Percentiles rank a stretch among this genome's conserved stretches.
phyloP scores from a whole-genome alignment of 2,888 invertebrate genomes.

The Hemicrepidius hirtus region DNA sequence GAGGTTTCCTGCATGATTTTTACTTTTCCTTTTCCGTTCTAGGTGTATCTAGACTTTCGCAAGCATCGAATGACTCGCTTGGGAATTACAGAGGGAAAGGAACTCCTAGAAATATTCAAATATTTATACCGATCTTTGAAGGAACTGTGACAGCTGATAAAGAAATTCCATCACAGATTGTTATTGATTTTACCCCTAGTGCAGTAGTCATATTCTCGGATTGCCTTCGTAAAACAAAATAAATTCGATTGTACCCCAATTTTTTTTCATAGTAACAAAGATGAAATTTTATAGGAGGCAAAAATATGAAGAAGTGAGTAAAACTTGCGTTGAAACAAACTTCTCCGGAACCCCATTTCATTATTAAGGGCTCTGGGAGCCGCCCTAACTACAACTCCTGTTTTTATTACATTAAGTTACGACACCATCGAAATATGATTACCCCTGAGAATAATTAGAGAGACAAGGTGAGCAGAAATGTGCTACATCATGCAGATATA shows the following conservation, averaged over 20 bases:
- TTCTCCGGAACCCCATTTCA: slow-evolving; percentile 29
- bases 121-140: slow-evolving; percentile 50
- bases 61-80: slow-evolving; percentile 47
- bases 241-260: slow-evolving; percentile 15
- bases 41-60: slow-evolving; percentile 32
- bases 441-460: slow-evolving; percentile 49
- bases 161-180: slow-evolving; percentile 4
- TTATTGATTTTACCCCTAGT: slow-evolving; percentile 20
- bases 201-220: slow-evolving; percentile 1
- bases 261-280: slow-evolving; percentile 12
- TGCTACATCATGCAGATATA: slow-evolving; percentile 31
- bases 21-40: slow-evolving; percentile 33
- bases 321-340: slow-evolving; percentile 21
- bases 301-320: neutral
- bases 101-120: slow-evolving; percentile 54
- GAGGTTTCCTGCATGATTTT: slow-evolving; percentile 33
- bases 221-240: slow-evolving; percentile 8
- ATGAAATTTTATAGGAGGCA: neutral
- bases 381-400: slow-evolving; percentile 34
- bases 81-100: slow-evolving; percentile 51
- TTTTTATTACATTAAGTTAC: slow-evolving; percentile 49
- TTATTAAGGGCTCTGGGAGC: slow-evolving; percentile 32
- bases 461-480: slow-evolving; percentile 38
- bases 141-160: slow-evolving; percentile 19
- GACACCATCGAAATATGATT: slow-evolving; percentile 53